These are phyloP conservation scores for Notoglanidium macrostoma DNA, from an alignment of 2,797 vertebrate species.

Conservation along the genomic window DNA sequence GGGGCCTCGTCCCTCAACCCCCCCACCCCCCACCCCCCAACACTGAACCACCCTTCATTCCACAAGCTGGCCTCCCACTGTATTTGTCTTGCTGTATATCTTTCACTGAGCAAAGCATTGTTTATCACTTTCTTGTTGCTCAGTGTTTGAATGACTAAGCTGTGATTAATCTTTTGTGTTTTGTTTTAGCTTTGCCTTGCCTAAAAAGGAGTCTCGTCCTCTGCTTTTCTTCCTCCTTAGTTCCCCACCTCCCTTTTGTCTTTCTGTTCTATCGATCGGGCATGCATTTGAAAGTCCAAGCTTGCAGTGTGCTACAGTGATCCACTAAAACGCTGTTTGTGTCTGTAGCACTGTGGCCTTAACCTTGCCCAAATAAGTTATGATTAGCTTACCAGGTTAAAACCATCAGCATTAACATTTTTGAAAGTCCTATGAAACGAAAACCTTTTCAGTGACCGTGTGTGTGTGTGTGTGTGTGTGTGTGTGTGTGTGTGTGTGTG, in stretches of 20 bases:
- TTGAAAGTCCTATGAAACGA: slow-evolving; percentile 39
- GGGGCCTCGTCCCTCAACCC: slow-evolving; percentile 29
- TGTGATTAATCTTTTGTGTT: slow-evolving; percentile 37
- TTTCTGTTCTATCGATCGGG: slow-evolving; percentile 25
- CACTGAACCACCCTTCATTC: slow-evolving; percentile 42
- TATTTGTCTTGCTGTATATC: slow-evolving; percentile 29
- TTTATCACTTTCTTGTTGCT: slow-evolving; percentile 37
- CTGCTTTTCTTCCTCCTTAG: background rate
- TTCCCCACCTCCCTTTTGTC: slow-evolving; percentile 42
- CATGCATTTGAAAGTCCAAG: slow-evolving; percentile 1
- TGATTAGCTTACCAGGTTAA: slow-evolving; percentile 36
- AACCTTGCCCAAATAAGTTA: slow-evolving; percentile 33
- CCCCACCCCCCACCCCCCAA: background rate
- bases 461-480: background rate
- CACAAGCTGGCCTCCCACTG: slow-evolving; percentile 46
- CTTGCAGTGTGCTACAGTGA: slow-evolving; percentile 22
- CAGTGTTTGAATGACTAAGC: slow-evolving; percentile 41
- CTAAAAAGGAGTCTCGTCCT: slow-evolving; percentile 40
- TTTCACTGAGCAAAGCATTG: slow-evolving; percentile 30
- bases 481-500: slow-evolving; percentile 9
- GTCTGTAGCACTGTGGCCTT: slow-evolving; percentile 29
- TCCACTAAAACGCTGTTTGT: slow-evolving; percentile 25
- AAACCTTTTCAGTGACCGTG: slow-evolving; percentile 41
- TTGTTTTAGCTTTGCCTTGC: slow-evolving; percentile 36
- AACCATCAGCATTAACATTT: slow-evolving; percentile 31